Evolutionary conservation across 2,113 vertebrate species (phyloP).

Genomic region (Barnardius zonarius): DNA sequence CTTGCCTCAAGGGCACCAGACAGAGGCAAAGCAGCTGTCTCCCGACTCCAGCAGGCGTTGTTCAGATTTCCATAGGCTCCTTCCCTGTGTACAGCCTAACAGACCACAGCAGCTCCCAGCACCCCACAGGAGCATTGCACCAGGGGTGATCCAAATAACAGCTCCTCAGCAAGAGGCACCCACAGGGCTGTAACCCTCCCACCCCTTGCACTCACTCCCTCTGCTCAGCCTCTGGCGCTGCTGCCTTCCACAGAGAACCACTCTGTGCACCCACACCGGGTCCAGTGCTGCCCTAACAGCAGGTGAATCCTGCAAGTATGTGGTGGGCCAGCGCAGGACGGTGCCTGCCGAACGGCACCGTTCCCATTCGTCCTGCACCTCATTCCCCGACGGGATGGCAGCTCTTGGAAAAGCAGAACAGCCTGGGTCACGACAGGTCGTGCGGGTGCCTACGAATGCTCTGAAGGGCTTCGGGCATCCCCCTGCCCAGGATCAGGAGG

Average conservation of each 20-base stretch:
- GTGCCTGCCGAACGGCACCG: not conserved
- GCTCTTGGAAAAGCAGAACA: not conserved
- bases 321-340: accelerated
- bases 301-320: not conserved
- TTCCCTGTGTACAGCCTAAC: not conserved
- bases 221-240: not conserved
- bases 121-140: accelerated
- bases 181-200: not conserved
- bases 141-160: no score
- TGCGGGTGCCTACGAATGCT: not conserved
- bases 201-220: not conserved
- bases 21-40: not conserved
- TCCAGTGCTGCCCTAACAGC: not conserved
- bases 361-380: not conserved
- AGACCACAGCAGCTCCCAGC: not conserved
- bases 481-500: accelerated
- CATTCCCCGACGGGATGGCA: accelerated
- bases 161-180: not conserved
- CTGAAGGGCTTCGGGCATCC: not conserved
- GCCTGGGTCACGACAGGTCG: accelerated
- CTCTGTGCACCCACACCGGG: not conserved
- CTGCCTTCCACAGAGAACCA: accelerated
- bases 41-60: accelerated
- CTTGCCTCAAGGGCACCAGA: not conserved
- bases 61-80: not conserved